A percentile compares a stretch with the other conserved stretches of the same genome.
Evolutionary conservation across 2,888 invertebrate genomes (phyloP).

Genomic region (Leptopilina myrica): DNA sequence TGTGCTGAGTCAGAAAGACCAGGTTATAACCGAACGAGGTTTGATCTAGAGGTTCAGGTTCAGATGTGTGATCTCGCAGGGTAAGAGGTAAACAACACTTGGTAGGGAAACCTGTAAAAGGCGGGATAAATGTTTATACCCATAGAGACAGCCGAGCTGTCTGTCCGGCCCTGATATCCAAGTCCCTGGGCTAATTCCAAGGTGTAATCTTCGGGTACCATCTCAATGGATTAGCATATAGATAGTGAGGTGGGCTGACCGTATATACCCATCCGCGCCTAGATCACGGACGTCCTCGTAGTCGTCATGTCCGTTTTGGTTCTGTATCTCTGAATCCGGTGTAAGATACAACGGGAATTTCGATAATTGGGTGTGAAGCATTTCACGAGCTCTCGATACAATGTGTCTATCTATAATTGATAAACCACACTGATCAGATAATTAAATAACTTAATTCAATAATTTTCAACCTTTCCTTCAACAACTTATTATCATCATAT

Average conservation of each 20-base stretch:
- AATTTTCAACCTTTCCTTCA: too few species aligned
- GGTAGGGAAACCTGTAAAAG: slow-evolving; percentile 66
- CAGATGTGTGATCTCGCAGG: slow-evolving; percentile 59
- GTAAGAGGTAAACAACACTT: slow-evolving; percentile 57
- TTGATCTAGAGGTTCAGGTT: slow-evolving; percentile 50
- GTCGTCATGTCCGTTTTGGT: slow-evolving; percentile 67
- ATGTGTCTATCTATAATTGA: neutral
- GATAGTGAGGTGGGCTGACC: slow-evolving; percentile 73
- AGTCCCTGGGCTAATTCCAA: slow-evolving; percentile 74
- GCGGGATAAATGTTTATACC: slow-evolving; percentile 67
- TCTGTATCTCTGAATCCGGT: slow-evolving; percentile 60
- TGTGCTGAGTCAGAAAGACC: slow-evolving; percentile 67
- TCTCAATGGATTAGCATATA: slow-evolving; percentile 77
- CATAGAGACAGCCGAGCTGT: slow-evolving; percentile 48
- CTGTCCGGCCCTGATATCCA: slow-evolving; percentile 71
- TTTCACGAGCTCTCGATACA: slow-evolving; percentile 33
- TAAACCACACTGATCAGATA: neutral
- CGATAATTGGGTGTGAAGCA: slow-evolving; percentile 51
- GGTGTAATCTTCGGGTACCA: slow-evolving; percentile 76
- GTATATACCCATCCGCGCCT: slow-evolving; percentile 64
- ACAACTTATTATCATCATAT: too few species aligned
- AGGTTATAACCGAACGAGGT: slow-evolving; percentile 44
- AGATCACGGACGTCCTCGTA: slow-evolving; percentile 63
- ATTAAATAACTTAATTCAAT: too few species aligned
- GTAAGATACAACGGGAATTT: slow-evolving; percentile 49